A percentile compares a stretch with the other conserved stretches of the same genome.
These are phyloP conservation scores for Catalaphyllia jardinei DNA, from an alignment of 64 coral and sea anemone genomes.

Conservation along the genomic window DNA sequence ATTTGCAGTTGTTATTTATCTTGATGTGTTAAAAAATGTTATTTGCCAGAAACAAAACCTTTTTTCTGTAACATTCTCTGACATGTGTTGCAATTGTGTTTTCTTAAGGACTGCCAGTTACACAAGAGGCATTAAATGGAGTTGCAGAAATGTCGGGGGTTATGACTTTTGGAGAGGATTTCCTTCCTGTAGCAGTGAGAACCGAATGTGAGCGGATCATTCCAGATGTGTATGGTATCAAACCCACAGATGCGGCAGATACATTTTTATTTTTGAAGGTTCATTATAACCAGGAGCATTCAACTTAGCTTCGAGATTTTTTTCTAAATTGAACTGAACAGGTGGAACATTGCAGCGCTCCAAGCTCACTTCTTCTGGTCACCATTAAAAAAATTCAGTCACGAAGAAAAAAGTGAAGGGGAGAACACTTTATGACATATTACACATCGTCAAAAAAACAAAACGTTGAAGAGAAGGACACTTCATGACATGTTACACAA, in stretches of 20 bases:
- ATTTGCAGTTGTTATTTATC: conserved; percentile 13
- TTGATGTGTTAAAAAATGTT: conserved; percentile 24
- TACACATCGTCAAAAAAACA: too few species aligned
- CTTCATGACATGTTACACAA: too few species aligned
- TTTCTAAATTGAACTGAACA: too few species aligned
- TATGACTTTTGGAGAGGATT: conserved; percentile 57
- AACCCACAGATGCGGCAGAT: conserved; percentile 64
- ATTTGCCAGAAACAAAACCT: conserved; percentile 11
- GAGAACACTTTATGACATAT: too few species aligned
- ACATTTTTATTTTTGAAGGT: conserved; percentile 62
- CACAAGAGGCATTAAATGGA: conserved; percentile 61
- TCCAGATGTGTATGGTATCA: conserved; percentile 58
- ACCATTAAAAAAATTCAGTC: too few species aligned
- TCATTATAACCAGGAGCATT: conserved; percentile 35
- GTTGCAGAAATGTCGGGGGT: conserved; percentile 47
- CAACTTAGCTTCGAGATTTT: neutral
- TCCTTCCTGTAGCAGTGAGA: conserved; percentile 49
- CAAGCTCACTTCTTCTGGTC: too few species aligned
- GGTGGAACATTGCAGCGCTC: too few species aligned
- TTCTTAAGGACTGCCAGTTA: conserved; percentile 41
- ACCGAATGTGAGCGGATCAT: conserved; percentile 68
- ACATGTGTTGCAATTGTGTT: conserved; percentile 27
- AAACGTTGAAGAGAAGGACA: too few species aligned
- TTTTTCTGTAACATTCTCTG: conserved; percentile 5
- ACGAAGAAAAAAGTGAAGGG: too few species aligned